Evolutionary conservation across 2,888 invertebrate species (phyloP).

Genomic region (Drosophila anomelani): DNA sequence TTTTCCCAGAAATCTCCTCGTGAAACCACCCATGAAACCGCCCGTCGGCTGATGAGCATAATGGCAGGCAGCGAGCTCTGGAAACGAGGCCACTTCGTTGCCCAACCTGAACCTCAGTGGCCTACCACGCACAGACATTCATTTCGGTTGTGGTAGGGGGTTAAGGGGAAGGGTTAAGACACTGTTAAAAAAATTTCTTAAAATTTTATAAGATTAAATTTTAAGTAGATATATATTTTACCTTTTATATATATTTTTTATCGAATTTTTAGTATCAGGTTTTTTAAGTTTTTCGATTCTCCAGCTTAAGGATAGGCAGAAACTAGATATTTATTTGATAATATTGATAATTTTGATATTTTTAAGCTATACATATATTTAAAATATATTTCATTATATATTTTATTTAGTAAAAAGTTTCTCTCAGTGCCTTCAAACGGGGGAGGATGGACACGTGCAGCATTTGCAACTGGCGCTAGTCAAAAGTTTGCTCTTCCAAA

Average conservation of each 20-base stretch:
- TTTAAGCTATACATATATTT: too few species aligned
- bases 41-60: conserved; percentile 45
- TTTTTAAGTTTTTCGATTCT: neutral
- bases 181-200: neutral
- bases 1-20: neutral
- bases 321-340: too few species aligned
- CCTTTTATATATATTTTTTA: neutral
- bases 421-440: neutral
- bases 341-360: too few species aligned
- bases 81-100: conserved; percentile 41
- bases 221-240: neutral
- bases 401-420: neutral
- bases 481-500: conserved; percentile 54
- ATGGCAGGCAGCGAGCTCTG: conserved; percentile 42
- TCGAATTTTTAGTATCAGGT: neutral
- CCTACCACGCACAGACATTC: conserved; percentile 37
- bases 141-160: conserved; percentile 13
- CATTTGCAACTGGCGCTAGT: conserved; percentile 54
- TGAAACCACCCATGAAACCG: conserved; percentile 12
- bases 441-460: conserved; percentile 40
- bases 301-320: too few species aligned
- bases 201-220: neutral
- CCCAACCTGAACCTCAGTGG: conserved; percentile 32
- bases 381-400: too few species aligned
- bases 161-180: neutral